Evolutionary conservation across 1,140 invertebrate genomes (phyloP), one percentile per base, ranked within the genome.

Genomic region (Pachyrhynchus sulphureomaculatus): DNA sequence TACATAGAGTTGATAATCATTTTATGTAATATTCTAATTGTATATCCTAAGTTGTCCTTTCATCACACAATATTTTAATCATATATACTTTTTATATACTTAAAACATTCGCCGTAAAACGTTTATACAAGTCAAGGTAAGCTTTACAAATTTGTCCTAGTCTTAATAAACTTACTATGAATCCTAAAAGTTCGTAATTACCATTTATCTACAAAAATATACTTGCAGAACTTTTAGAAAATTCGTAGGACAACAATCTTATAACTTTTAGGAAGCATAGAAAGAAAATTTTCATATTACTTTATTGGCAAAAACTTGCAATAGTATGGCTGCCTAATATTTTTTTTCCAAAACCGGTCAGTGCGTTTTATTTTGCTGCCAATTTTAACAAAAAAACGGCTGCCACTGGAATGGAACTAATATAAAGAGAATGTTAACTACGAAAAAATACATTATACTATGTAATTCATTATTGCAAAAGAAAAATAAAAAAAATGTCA

Each of bases 1-100:
- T 76, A 76, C 75, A 76, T 76, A 75, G 69, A 75, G 69, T 75
- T 72, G 72, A 75, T 76, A 76, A 74, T 75, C 69, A 72, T 75
- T 75, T 72, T 68, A 72, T 69, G 64, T 66, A 64, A 63, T 71
- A 70, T 44, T 75, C 73, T 75, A 73, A 66, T 69, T 76, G 73
- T 72, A 75, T 76, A 71, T 68, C 66, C 74, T 75, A 75, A 75
- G 60, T 71, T 75, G 69, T 68, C 68, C 65, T 67, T 68, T 76
- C 73, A 76, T 76, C 73, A 74, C 75, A 70, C 73, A 72, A 66
- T 73, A 72, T 69, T 75, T 72, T 74, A 68, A 69, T 75, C 68
- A 72, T 71, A 73, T 72, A 74, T 75, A 74, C 68, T 69, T 72
- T 69, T 70, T 70, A 69, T 72, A 68, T 72, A 72, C 64, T 71